These are phyloP conservation scores for Eurytoma adleriae DNA, from an alignment of 2,888 invertebrate species.

Conservation along the genomic window DNA sequence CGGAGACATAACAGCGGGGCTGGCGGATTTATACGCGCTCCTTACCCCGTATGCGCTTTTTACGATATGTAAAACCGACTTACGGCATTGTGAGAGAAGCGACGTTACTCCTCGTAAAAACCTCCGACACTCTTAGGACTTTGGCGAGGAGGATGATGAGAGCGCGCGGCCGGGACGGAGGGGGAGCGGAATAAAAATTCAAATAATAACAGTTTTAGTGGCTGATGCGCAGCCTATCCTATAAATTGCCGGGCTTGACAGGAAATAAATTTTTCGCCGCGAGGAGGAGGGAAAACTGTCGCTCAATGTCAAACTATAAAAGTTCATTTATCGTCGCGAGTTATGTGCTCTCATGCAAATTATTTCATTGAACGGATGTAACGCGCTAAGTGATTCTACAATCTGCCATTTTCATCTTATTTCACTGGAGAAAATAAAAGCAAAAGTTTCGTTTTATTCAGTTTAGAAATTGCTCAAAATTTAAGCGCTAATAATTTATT, in stretches of 20 bases:
- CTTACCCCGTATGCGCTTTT: slow-evolving; percentile 66
- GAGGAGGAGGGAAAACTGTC: slow-evolving; percentile 28
- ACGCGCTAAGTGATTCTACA: no score
- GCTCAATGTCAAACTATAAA: slow-evolving; percentile 41
- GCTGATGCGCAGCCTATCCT: neutral
- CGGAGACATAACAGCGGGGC: slow-evolving; percentile 69
- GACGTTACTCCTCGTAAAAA: slow-evolving; percentile 66
- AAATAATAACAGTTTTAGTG: slow-evolving; percentile 46
- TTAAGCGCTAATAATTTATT: no score
- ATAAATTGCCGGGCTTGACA: slow-evolving; percentile 42
- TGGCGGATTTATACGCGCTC: slow-evolving; percentile 69
- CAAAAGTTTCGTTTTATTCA: no score
- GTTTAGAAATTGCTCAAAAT: no score
- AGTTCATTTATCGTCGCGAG: slow-evolving; percentile 15
- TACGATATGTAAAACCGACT: slow-evolving; percentile 71
- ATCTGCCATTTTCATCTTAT: no score
- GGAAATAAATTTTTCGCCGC: slow-evolving; percentile 46
- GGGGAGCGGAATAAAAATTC: slow-evolving; percentile 19
- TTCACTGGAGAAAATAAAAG: no score
- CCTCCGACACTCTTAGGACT: slow-evolving; percentile 42
- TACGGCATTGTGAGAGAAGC: slow-evolving; percentile 62
- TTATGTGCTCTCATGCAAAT: slow-evolving; percentile 32
- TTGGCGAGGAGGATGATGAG: neutral
- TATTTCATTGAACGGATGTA: slow-evolving; percentile 15
- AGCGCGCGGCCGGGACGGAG: slow-evolving; percentile 4